Evolutionary conservation across 2,888 invertebrate species (phyloP).

Genomic region (Oscheius sp.): DNA sequence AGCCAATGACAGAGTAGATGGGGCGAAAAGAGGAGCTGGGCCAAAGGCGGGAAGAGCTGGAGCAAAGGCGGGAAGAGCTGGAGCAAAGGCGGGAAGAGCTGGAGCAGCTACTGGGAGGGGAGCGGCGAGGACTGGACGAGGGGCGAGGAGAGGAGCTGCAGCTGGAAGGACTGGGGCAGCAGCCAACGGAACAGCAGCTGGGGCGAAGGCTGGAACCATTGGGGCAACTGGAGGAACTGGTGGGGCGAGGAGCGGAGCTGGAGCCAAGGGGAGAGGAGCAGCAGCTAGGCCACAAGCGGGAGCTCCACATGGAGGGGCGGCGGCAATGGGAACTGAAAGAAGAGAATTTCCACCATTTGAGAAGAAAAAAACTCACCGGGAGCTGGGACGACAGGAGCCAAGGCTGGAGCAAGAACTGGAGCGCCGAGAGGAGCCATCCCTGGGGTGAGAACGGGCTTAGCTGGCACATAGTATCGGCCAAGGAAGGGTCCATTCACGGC

Average conservation of each 20-base stretch:
- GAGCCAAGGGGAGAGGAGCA: constrained; percentile 11
- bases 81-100: constrained; percentile 21
- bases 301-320: constrained; percentile 10
- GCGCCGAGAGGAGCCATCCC: constrained; percentile 34
- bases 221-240: constrained; percentile 37
- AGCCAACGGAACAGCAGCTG: constrained; percentile 43
- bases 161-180: constrained; percentile 10
- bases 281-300: constrained; percentile 6
- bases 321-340: constrained; percentile 26
- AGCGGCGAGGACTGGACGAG: constrained; percentile 26
- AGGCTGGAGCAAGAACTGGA: constrained; percentile 32
- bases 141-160: constrained; percentile 31
- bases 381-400: constrained; percentile 7
- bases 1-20: constrained; percentile 8
- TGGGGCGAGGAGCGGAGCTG: constrained; percentile 29
- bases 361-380: background rate
- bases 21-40: constrained; percentile 37
- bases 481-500: constrained; percentile 52
- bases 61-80: constrained; percentile 24
- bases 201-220: constrained; percentile 51
- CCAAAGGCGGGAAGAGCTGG: background rate
- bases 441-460: constrained; percentile 50
- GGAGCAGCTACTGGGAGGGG: constrained; percentile 29
- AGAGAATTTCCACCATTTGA: background rate
- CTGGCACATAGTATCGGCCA: constrained; percentile 52